Base-by-base conservation (phyloP, 64 coral and sea anemone genomes). In the Stichodactyla helianthus region DNA sequence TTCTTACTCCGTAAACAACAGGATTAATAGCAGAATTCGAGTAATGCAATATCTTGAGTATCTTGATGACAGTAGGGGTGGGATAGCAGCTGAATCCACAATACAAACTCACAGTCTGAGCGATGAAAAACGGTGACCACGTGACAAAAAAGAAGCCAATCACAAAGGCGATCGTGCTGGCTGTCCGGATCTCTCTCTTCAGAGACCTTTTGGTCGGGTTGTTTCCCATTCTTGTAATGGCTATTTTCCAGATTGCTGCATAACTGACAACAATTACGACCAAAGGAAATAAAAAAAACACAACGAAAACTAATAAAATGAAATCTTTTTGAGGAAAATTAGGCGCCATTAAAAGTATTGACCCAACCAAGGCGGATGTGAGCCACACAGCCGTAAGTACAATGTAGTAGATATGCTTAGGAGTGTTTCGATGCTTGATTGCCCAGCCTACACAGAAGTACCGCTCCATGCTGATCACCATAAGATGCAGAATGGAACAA, bases 381-480 rank as follows among this genome's bases (percentile, higher is more conserved):
- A 89, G 27, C 94, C 94, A 96, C 11, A 96, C 91, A 18, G 93
- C 5, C 1, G 82, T 81, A 85, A 96, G 62, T 15, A 84, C 94
- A 15, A 96, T 93, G 35, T 96, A 96, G 60, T 96, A 96, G 20
- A 96, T 56, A 54, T 93, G 85, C 35, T 88, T 93, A 12, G 88
- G 84, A 51, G 76, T 85, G 71, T 93, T 93, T 2, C 91, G 88
- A 26, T 93, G 94, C 51, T 90, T 96, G n/a, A 96, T 87, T 5
- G 94, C 94, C 94, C 94, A 96, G 1, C 91, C 94, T 2, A 96
- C 94, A 52, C 94, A 96, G 44, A 96, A 96, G 55, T 96, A 96
- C 0, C 91, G 74, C 58, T 94, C 93, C 51, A 94, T 85, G 82
- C 89, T 91, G 53, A 91, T 91, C 58, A 85, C 71, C 89, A 94